These are phyloP conservation scores for Aphelenchoides bicaudatus DNA, from an alignment of 2,888 invertebrate genomes.

Conservation along the genomic window DNA sequence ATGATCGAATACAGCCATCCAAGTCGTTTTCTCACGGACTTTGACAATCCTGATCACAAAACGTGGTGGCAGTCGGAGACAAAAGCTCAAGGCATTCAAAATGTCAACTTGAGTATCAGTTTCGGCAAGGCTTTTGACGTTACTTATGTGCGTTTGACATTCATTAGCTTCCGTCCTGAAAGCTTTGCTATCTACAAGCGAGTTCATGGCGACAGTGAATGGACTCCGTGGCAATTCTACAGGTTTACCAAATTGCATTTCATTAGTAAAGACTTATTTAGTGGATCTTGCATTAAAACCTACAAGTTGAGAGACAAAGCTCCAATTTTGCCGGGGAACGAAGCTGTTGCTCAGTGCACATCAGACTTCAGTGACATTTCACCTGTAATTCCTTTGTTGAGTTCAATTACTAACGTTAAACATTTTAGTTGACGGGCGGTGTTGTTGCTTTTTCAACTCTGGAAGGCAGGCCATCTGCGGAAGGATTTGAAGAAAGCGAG, in stretches of 20 bases:
- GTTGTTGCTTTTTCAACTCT: constrained; percentile 65
- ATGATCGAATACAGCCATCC: constrained; percentile 38
- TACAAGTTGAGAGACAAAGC: constrained; percentile 79
- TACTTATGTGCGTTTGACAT: constrained; percentile 87
- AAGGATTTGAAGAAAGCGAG: constrained; percentile 81
- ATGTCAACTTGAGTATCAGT: constrained; percentile 85
- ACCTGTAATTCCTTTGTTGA: too few relatives aligned
- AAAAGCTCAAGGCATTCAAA: constrained; percentile 86
- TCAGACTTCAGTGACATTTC: constrained; percentile 91
- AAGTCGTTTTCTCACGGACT: constrained; percentile 73
- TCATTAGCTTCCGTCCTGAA: constrained; percentile 91
- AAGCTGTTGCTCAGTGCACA: constrained; percentile 92
- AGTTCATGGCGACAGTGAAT: constrained; percentile 67
- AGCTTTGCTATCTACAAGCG: constrained; percentile 93
- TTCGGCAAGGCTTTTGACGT: constrained; percentile 93
- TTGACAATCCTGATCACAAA: constrained; percentile 80
- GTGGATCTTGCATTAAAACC: constrained; percentile 84
- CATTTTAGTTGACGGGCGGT: constrained; percentile 84
- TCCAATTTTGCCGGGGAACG: constrained; percentile 73
- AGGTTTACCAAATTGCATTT: too few relatives aligned
- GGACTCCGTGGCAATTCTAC: constrained; percentile 67
- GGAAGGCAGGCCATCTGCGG: constrained; percentile 78
- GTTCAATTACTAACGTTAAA: too few relatives aligned
- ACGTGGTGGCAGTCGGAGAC: constrained; percentile 99
- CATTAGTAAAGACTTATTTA: too few relatives aligned